Base-by-base conservation (phyloP, 2,888 invertebrate species). In the Trichacis sp. region DNA sequence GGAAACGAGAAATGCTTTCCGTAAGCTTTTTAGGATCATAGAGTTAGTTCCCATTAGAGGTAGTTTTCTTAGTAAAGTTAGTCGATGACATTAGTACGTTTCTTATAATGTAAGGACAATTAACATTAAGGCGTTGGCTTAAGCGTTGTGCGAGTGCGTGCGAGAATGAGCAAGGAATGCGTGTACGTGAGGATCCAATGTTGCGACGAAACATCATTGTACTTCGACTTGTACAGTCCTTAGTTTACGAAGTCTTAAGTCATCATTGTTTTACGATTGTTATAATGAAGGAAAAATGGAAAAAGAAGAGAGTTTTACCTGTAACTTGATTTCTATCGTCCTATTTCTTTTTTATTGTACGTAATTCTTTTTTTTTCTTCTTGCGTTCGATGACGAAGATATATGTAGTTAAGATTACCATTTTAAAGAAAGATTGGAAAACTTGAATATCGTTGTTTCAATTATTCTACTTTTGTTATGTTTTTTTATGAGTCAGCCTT, bases 171-270 rank as follows among this genome's bases (percentile, higher is more conserved):
- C 36, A 70, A 45, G 38, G 50, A 72, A 75, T 71, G 60, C 59
- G 54, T 5, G 8, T n/a, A n/a, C n/a, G n/a, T n/a, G n/a, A 54
- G 30, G 61, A 55, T 76, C 72, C 74, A 72, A 73, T 71, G 72
- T 72, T 69, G 62, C 68, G 68, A 70, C 69, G 68, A 63, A 69
- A 70, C 76, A 71, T 77, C 76, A 74, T 75, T 74, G 73, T 78
- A 79, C 76, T 79, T 77, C 76, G 77, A 79, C 77, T 80, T 81
- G 79, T 79, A 81, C 79, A 81, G 80, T 77, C 77, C 72, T 78
- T 76, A 73, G 74, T 74, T 77, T 75, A 72, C 71, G 74, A 78
- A 77, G 77, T 75, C 77, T 79, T 78, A 77, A 77, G 79, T 79
- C 78, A 40, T 40, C 40, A 78, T 81, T 80, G 80, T 80, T 80